Evolutionary conservation across 35 echinoderm and acorn worm genomes (phyloP), one percentile per base, ranked within the genome.

Genomic region (Eucidaris tribuloides): DNA sequence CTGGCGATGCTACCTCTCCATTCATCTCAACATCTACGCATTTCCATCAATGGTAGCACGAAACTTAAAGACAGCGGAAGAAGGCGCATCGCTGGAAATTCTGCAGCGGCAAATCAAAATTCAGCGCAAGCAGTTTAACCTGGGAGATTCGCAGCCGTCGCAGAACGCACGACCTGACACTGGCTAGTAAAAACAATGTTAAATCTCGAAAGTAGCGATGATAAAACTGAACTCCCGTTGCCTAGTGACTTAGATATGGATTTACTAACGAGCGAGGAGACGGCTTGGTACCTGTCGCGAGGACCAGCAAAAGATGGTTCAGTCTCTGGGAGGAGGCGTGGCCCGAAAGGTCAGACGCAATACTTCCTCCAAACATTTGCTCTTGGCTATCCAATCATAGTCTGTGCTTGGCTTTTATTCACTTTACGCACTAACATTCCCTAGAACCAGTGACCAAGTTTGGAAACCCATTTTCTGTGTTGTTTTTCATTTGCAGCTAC

Each of bases 41-140:
- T 52, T n/a, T 43, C 81, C 28, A 42, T 76, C 4, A 66, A 83
- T 33, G 38, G 81, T 14, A 45, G 40, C 27, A 74, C 54, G 41
- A 57, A 90, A 41, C 82, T 76, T 58, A 56, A 32, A 34, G 68
- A 45, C 41, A n/a, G 59, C 66, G 3, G 76, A 96, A 52, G 91
- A 93, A 71, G 83, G 79, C 0, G 90, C 93, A 61, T 91, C 96
- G 14, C 77, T 99, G 13, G 90, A 99, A 85, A 99, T 99, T 79
- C 79, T 99, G 22, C 91, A 99, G 71, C 86, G 77, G 37, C 96
- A 99, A 64, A 99, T 99, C 29, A 88, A 99, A 57, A 66, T 99
- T 15, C 96, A 99, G 46, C 81, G 96, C 79, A 91, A 99, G 55
- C 96, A 99, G 45, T 99, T 99, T 42, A 99, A 92, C 77, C 46